Evolutionary conservation across 2,888 invertebrate species (phyloP), one percentile per base, ranked within the genome.

Genomic region (Rhyacophila evoluta): DNA sequence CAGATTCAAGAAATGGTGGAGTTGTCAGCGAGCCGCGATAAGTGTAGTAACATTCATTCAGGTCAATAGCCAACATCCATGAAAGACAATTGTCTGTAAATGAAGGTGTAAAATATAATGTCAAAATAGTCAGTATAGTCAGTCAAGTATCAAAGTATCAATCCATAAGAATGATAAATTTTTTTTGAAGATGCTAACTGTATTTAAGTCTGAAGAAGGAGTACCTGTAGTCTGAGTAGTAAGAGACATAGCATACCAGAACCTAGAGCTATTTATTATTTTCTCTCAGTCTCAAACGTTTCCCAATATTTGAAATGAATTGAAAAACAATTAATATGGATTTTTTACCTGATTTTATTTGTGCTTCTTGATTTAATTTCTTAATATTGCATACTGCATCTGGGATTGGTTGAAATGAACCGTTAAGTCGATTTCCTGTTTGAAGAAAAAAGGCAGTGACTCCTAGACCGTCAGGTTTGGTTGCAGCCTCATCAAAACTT

Each of bases 11-110:
- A 84, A 92, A 94, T 0, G 94, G 94, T 74, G 93, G 92, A 2
- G 94, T 94, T 1, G 94, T 94, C 81, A 94, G 85, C 0, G 94
- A 94, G 2, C 94, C 94, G 84, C 93, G 92, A 85, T 94, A 94
- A 0, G 94, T 93, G 75, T 93, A 93, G 84, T 94, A 94, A 83
- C 91, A 93, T 83, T 93, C 93, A 83, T 92, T 91, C 77, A 93
- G 87, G 83, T 93, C 93, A 82, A 91, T 91, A 74, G 92, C 88
- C 83, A 92, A 90, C 86, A 94, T 93, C 93, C 94, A 94, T 0
- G 92, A 90, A 37, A 93, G 86, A 39, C 72, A 72, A n/a, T 72
- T 36, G n/a, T 72, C 72, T 72, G 28, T 10, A 55, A 55, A 8
- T 8, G 10, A 4, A 39, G 15, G 15, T 39, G 39, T n/a, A n/a